Conservation (phyloP, 2,113 vertebrate genomes). For the Equus quagga region DNA sequence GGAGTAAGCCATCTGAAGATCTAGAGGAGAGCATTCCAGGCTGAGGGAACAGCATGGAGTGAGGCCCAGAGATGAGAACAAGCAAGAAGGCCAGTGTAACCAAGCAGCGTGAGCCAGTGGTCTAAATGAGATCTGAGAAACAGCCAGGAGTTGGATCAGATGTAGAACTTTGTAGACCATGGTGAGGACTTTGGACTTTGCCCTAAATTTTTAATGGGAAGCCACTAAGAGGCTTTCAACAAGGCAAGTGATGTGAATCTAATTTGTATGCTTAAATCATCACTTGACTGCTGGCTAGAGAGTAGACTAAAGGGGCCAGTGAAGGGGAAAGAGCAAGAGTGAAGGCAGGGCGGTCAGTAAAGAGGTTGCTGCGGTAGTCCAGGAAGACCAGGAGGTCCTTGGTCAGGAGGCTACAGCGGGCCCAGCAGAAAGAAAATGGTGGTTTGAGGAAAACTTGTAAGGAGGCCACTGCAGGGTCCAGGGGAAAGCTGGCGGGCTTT, state of each 20-base stretch:
- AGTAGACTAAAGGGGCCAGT: not conserved
- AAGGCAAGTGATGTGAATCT: not conserved
- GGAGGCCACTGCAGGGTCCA: not conserved
- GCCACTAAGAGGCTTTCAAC: not conserved
- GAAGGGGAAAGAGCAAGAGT: not conserved
- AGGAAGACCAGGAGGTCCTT: not conserved
- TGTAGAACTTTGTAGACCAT: not conserved
- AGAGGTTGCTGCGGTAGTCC: not conserved
- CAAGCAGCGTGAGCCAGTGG: not conserved
- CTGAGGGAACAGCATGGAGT: not conserved
- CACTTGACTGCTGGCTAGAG: not conserved
- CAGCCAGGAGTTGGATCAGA: not conserved
- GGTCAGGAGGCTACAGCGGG: not conserved
- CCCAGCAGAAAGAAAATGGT: not conserved
- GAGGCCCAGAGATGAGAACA: not conserved
- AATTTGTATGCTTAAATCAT: constrained; percentile 7
- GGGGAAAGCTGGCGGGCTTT: too few relatives aligned
- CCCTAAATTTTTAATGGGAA: not conserved
- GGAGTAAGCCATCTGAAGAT: not conserved
- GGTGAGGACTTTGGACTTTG: not conserved
- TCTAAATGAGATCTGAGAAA: not conserved
- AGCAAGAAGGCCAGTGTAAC: not conserved
- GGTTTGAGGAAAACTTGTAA: not conserved
- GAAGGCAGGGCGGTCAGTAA: not conserved
- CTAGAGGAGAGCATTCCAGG: not conserved